phyloP scores from a whole-genome alignment of 2,797 vertebrate genomes.

The Thunnus albacares region DNA sequence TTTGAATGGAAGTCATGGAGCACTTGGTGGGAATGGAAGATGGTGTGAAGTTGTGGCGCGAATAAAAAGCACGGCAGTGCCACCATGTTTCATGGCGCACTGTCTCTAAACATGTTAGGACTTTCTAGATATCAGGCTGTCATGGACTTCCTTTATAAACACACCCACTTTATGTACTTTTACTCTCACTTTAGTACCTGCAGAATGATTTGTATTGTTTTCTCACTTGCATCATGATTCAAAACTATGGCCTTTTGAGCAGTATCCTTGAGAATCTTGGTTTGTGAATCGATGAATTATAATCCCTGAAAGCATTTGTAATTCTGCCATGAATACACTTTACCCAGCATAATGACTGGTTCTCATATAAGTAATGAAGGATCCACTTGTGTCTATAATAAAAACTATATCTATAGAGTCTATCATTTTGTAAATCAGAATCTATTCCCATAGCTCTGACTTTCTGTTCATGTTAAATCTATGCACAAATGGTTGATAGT shows the following conservation, averaged over 20 bases:
- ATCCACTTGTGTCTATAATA: constrained; percentile 52
- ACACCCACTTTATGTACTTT: constrained; percentile 65
- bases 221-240: constrained; percentile 64
- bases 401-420: constrained; percentile 49
- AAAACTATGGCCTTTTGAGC: constrained; percentile 72
- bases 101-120: constrained; percentile 37
- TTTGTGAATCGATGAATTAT: constrained; percentile 65
- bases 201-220: constrained; percentile 72
- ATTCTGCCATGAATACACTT: constrained; percentile 55
- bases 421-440: constrained; percentile 60
- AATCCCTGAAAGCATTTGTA: constrained; percentile 42
- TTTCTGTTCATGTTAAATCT: constrained; percentile 70
- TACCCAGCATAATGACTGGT: constrained; percentile 45
- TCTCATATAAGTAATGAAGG: constrained; percentile 64
- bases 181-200: constrained; percentile 71
- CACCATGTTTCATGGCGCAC: constrained; percentile 19
- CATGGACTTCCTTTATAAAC: constrained; percentile 57
- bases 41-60: constrained; percentile 3
- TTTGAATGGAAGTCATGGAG: constrained; percentile 36
- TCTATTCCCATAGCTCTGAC: constrained; percentile 56
- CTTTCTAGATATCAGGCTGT: constrained; percentile 39
- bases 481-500: constrained; percentile 77
- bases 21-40: constrained; percentile 50
- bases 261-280: constrained; percentile 63
- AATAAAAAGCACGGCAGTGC: constrained; percentile 9